A percentile compares a stretch with the other conserved stretches of the same genome.
Evolutionary conservation across 37 sponge, comb jelly and placozoan species (phyloP).

Genomic region (Crambe crambe): DNA sequence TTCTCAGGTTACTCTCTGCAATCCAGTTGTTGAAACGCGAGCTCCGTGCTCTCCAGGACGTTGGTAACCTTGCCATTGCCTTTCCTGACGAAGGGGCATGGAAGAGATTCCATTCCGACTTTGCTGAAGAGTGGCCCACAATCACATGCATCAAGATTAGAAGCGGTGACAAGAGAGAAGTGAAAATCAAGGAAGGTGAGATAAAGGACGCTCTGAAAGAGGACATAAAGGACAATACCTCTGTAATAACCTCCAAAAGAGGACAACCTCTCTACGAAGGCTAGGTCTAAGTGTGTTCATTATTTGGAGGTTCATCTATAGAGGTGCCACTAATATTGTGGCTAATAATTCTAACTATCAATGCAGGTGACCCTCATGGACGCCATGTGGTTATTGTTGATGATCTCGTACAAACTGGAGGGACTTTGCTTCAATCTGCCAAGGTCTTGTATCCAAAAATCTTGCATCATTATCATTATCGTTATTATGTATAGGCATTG

Average conservation of each 20-base stretch:
- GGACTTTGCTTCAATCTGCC: conserved; percentile 86
- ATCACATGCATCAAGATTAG: conserved; percentile 85
- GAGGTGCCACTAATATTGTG: background rate
- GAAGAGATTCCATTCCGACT: conserved; percentile 69
- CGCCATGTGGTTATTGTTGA: conserved; percentile 87
- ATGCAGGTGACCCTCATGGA: conserved; percentile 73
- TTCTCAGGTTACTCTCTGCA: conserved; percentile 67
- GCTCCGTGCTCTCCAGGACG: conserved; percentile 40
- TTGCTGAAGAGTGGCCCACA: conserved; percentile 50
- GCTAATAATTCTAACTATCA: background rate
- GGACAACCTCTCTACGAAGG: no score
- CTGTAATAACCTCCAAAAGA: no score
- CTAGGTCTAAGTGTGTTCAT: no score
- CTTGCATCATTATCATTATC: background rate
- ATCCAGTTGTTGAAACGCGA: conserved; percentile 69
- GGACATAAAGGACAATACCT: no score
- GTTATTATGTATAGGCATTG: conserved; percentile 51
- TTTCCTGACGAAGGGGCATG: conserved; percentile 93
- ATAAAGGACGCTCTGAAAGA: background rate
- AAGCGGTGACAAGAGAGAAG: conserved; percentile 75
- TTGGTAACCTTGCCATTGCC: conserved; percentile 54
- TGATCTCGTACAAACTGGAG: conserved; percentile 91
- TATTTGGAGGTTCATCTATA: background rate
- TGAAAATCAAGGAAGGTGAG: conserved; percentile 84
- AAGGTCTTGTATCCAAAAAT: conserved; percentile 55